Conservation (phyloP, 1,140 invertebrate species). For the Drosophila littoralis region DNA sequence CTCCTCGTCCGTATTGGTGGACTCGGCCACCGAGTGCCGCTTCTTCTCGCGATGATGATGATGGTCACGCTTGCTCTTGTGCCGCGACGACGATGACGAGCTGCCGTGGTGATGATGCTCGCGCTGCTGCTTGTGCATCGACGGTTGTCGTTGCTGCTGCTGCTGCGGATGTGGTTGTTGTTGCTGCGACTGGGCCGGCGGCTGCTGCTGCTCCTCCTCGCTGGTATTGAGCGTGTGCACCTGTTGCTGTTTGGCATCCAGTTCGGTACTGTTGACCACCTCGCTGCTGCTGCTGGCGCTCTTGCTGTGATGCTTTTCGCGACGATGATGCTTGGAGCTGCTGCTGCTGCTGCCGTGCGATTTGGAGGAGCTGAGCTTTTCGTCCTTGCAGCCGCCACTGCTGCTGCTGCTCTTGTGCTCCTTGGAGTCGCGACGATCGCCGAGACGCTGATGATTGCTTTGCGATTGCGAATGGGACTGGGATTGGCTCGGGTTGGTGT, state of each 20-base stretch:
- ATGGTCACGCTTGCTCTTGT: constrained; percentile 76
- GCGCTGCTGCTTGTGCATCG: constrained; percentile 32
- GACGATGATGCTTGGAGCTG: constrained; percentile 67
- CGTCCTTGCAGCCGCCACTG: constrained; percentile 48
- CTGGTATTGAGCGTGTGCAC: constrained; percentile 57
- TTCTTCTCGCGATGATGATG: constrained; percentile 81
- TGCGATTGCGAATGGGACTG: not conserved
- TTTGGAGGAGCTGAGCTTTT: constrained; percentile 57
- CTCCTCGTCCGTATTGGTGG: constrained; percentile 76
- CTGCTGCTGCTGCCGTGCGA: constrained; percentile 43
- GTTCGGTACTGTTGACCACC: constrained; percentile 9
- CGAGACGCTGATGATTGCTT: constrained; percentile 66
- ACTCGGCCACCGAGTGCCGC: constrained; percentile 73
- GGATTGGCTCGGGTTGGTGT: constrained; percentile 38
- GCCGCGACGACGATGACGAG: constrained; percentile 59
- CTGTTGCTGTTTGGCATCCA: constrained; percentile 16
- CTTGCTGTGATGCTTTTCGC: constrained; percentile 64
- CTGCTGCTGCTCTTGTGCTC: constrained; percentile 85
- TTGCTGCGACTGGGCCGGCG: constrained; percentile 21
- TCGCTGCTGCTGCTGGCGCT: constrained; percentile 33
- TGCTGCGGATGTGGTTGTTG: constrained; percentile 39
- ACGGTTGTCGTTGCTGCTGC: constrained; percentile 38
- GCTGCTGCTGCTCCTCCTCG: constrained; percentile 59
- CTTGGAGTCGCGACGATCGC: constrained; percentile 90
- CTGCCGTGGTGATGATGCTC: constrained; percentile 66